Conservation (phyloP, 2,113 vertebrate species). For the Phalacrocorax pelagicus region DNA sequence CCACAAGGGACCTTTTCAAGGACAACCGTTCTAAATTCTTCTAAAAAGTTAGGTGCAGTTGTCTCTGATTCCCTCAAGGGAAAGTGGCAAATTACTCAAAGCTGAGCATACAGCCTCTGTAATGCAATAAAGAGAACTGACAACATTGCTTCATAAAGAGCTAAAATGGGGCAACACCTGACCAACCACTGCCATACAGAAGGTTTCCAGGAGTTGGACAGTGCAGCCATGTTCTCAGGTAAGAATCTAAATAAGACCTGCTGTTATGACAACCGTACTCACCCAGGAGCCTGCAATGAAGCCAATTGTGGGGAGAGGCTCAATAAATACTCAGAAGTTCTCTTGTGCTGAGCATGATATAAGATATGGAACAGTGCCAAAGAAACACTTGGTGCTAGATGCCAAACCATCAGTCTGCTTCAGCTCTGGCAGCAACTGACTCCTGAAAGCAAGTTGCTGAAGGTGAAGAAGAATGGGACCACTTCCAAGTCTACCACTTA, state of each 20-base stretch:
- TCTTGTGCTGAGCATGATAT: not conserved
- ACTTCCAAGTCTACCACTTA: constrained; percentile 36
- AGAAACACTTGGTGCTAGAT: constrained; percentile 12
- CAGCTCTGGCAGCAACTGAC: not conserved
- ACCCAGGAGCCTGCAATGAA: not conserved
- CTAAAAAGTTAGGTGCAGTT: not conserved
- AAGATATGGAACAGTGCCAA: constrained; percentile 7
- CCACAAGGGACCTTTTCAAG: not conserved
- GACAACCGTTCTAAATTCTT: not conserved
- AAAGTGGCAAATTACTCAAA: not conserved
- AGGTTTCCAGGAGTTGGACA: not conserved
- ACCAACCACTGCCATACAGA: not conserved
- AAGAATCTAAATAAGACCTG: not conserved
- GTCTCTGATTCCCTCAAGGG: not conserved
- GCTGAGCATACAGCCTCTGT: not conserved
- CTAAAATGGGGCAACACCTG: not conserved
- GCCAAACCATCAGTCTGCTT: constrained; percentile 14
- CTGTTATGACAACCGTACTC: not conserved
- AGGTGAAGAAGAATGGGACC: constrained; percentile 17
- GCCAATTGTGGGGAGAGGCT: not conserved
- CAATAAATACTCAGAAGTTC: not conserved
- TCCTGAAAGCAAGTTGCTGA: not conserved
- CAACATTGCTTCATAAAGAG: not conserved
- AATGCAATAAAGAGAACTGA: not conserved
- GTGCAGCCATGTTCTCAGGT: not conserved